These are phyloP conservation scores for Brachypteracias leptosomus DNA, from an alignment of 2,113 vertebrate species.

Conservation along the genomic window DNA sequence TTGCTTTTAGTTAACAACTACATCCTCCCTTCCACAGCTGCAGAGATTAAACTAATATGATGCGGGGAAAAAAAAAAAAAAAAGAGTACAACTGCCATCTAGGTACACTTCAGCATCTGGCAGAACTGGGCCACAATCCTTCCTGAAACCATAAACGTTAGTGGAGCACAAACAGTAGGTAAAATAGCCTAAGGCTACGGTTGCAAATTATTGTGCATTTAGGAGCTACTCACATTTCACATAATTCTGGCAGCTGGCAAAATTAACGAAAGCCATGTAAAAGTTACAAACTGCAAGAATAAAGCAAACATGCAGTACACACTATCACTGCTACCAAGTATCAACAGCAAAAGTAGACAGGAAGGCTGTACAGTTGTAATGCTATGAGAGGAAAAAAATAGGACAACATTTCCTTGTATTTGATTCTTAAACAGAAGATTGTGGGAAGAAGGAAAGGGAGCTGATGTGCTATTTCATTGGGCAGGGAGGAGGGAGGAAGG, in stretches of 20 bases:
- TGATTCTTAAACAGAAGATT: not conserved
- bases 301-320: not conserved
- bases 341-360: not conserved
- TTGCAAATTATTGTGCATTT: not conserved
- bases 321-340: not conserved
- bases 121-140: not conserved
- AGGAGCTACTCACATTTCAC: not conserved
- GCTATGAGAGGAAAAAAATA: rapidly evolving
- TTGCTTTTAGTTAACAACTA: not conserved
- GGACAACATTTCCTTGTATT: not conserved
- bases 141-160: not conserved
- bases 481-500: rapidly evolving
- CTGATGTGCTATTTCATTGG: not conserved
- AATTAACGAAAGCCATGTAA: not conserved
- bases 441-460: not conserved
- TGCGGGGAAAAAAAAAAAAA: not conserved
- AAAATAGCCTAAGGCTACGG: not conserved
- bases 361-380: not conserved
- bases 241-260: not conserved
- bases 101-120: not conserved
- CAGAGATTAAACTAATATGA: not conserved
- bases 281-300: not conserved
- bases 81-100: not conserved
- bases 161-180: not conserved
- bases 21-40: not conserved